These are phyloP conservation scores for Ostrea denselamellosa DNA, from an alignment of 1,140 invertebrate species.

Conservation along the genomic window DNA sequence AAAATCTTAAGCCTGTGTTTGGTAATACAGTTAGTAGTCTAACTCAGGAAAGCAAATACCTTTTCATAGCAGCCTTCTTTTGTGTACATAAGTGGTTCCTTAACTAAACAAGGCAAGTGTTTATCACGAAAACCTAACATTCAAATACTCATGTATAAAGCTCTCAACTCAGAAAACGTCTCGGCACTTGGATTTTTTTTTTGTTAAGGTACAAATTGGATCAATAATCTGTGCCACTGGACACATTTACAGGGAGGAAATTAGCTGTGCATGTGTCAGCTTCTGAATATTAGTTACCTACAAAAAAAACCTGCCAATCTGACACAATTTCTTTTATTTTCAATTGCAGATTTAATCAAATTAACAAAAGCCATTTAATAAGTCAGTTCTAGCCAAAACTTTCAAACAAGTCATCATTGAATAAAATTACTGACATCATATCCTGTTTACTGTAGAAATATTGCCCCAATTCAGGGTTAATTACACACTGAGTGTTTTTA, in stretches of 20 bases:
- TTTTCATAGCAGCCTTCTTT: neutral
- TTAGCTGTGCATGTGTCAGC: neutral
- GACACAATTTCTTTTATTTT: no score
- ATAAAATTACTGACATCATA: no score
- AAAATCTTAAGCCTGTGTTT: neutral
- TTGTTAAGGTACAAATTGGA: neutral
- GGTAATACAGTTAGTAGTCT: neutral
- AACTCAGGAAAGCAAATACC: constrained; percentile 33
- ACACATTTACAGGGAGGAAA: neutral
- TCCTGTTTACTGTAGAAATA: no score
- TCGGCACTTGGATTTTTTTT: neutral
- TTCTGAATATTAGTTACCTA: no score
- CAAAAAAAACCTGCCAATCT: no score
- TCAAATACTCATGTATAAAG: constrained; percentile 12
- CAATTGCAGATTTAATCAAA: no score
- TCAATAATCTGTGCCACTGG: neutral
- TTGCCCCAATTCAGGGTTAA: no score
- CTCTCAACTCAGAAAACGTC: neutral
- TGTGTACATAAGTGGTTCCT: constrained; percentile 28
- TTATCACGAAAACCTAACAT: constrained; percentile 31
- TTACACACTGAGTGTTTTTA: no score
- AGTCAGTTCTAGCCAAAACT: no score
- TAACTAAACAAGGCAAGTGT: constrained; percentile 24
- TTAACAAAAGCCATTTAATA: no score
- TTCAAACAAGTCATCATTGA: no score